A percentile compares a stretch with the other conserved stretches of the same genome.
phyloP scores from a whole-genome alignment of 92 coral and sea anemone genomes.

The Micromussa lordhowensis region DNA sequence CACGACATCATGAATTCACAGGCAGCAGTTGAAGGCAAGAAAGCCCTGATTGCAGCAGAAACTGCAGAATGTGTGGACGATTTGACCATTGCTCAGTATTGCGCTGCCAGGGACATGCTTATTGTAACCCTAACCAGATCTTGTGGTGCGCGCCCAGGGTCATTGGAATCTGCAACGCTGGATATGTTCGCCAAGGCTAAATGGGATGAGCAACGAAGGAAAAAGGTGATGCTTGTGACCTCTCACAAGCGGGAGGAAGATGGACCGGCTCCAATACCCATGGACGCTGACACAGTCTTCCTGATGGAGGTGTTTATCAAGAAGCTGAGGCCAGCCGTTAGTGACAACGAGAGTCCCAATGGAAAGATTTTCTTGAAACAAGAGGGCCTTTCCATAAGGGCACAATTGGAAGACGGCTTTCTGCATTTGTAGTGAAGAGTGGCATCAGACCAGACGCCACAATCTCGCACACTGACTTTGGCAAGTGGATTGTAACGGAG shows the following conservation, averaged over 20 bases:
- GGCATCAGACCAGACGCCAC: background rate
- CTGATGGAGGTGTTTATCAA: constrained; percentile 4
- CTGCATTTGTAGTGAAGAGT: background rate
- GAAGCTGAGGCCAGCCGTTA: constrained; percentile 8
- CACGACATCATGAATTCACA: background rate
- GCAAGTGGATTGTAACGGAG: constrained; percentile 13
- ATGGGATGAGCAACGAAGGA: background rate
- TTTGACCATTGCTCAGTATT: background rate
- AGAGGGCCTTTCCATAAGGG: constrained; percentile 3
- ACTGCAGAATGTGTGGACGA: background rate
- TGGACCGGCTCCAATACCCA: constrained; percentile 5
- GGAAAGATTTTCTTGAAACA: background rate
- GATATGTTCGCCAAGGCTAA: background rate
- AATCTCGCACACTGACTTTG: background rate
- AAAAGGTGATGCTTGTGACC: constrained; percentile 5
- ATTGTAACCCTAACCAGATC: background rate
- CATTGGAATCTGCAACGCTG: background rate
- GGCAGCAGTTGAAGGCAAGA: background rate
- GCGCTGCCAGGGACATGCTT: background rate
- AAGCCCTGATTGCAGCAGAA: background rate
- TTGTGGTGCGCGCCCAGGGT: background rate
- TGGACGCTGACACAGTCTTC: background rate
- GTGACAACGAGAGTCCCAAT: background rate
- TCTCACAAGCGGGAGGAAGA: constrained; percentile 9
- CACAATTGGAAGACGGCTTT: background rate